Conservation (phyloP, 2,888 invertebrate genomes). For the Callinectes sapidus region DNA sequence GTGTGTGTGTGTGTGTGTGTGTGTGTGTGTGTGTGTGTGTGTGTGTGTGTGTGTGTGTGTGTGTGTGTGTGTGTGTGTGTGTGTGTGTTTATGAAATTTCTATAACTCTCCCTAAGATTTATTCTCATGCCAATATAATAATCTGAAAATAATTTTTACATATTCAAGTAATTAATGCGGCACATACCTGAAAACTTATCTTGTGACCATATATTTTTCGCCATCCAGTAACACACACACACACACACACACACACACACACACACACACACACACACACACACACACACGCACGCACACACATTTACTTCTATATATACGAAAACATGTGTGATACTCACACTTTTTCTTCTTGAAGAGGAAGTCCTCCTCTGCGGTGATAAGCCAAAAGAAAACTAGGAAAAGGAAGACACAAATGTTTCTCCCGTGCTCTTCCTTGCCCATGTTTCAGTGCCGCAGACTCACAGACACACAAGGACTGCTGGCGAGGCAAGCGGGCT, state of each 20-base stretch:
- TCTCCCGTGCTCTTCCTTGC: slow-evolving; percentile 19
- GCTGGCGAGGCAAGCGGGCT: slow-evolving; percentile 16
- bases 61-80: slow-evolving; percentile 1
- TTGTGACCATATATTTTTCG: too few species aligned
- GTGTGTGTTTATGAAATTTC: background rate
- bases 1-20: background rate
- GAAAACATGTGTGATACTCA: background rate
- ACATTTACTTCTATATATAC: background rate
- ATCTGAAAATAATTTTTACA: too few species aligned
- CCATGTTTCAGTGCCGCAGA: slow-evolving; percentile 30
- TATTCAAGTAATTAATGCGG: too few species aligned
- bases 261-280: background rate
- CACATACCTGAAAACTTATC: too few species aligned
- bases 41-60: background rate
- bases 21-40: slow-evolving; percentile 1
- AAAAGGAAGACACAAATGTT: slow-evolving; percentile 38
- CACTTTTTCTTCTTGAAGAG: slow-evolving; percentile 46
- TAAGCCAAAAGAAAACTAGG: slow-evolving; percentile 30
- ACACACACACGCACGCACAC: background rate
- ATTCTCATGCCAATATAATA: too few species aligned
- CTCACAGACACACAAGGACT: background rate
- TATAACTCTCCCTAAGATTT: too few species aligned
- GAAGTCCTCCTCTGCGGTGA: slow-evolving; percentile 41
- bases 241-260: background rate
- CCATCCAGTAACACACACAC: too few species aligned